Evolutionary conservation across 2,113 vertebrate genomes (phyloP).

Genomic region (Bettongia penicillata): DNA sequence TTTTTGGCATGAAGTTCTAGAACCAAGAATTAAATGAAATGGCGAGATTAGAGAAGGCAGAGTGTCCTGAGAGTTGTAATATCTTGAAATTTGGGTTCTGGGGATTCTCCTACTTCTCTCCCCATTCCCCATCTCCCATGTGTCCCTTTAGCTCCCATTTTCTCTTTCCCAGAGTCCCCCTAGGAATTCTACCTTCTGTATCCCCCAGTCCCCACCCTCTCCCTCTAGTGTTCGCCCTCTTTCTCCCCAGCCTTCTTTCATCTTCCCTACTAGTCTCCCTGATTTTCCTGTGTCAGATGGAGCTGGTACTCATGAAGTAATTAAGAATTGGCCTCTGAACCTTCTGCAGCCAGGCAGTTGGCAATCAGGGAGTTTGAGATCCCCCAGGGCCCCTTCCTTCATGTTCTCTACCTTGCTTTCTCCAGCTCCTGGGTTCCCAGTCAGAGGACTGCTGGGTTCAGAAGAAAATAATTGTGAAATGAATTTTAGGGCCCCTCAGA

Average conservation of each 20-base stretch:
- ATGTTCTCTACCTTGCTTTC: background rate
- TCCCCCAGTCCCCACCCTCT: background rate
- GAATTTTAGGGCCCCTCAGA: background rate
- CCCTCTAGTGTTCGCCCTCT: background rate
- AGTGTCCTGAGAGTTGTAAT: background rate
- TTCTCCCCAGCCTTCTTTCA: background rate
- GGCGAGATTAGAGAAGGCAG: background rate
- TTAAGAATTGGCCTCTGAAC: background rate
- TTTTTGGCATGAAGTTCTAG: background rate
- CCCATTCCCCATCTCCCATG: background rate
- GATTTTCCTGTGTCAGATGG: background rate
- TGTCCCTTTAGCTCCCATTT: background rate
- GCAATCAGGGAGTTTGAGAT: background rate
- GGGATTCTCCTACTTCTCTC: background rate
- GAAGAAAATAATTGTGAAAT: background rate
- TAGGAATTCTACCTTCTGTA: background rate
- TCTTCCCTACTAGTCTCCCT: background rate
- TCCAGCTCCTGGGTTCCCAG: background rate
- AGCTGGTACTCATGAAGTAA: background rate
- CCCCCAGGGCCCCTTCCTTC: background rate
- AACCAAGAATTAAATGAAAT: background rate
- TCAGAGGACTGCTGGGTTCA: background rate
- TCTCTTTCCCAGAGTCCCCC: background rate
- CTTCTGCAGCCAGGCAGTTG: background rate
- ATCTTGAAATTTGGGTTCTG: background rate